Evolutionary conservation across 2,888 invertebrate genomes (phyloP).

Genomic region (Apamea sordens): DNA sequence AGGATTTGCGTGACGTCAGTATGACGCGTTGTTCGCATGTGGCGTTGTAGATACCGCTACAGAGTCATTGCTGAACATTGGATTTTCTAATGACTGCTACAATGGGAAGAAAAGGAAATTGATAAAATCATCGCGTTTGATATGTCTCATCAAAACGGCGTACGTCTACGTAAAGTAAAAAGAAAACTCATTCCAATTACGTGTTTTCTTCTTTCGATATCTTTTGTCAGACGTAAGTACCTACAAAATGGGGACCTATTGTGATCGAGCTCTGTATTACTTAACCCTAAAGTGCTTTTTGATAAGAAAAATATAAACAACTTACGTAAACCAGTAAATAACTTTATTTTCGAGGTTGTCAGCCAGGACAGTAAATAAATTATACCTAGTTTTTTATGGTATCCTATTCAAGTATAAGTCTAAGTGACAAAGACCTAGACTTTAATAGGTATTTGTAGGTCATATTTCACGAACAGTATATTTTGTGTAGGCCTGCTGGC

Average conservation of each 20-base stretch:
- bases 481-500: not conserved
- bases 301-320: constrained; percentile 8
- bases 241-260: not conserved
- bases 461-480: constrained; percentile 11
- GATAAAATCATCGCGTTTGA: not conserved
- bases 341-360: constrained; percentile 19
- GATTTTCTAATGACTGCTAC: not conserved
- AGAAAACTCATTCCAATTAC: not conserved
- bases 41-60: no score
- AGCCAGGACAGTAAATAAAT: constrained; percentile 6
- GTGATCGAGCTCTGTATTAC: not conserved
- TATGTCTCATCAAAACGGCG: not conserved
- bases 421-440: constrained; percentile 4
- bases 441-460: constrained; percentile 13
- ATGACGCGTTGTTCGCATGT: no score
- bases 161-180: not conserved
- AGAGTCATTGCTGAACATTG: not conserved
- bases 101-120: not conserved
- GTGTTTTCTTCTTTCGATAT: not conserved
- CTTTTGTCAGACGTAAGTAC: not conserved
- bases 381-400: constrained; percentile 24
- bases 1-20: no score
- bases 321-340: constrained; percentile 23
- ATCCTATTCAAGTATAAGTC: constrained; percentile 4
- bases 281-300: constrained; percentile 21